Conservation (phyloP, 2,113 vertebrate genomes). For the Malurus melanocephalus region DNA sequence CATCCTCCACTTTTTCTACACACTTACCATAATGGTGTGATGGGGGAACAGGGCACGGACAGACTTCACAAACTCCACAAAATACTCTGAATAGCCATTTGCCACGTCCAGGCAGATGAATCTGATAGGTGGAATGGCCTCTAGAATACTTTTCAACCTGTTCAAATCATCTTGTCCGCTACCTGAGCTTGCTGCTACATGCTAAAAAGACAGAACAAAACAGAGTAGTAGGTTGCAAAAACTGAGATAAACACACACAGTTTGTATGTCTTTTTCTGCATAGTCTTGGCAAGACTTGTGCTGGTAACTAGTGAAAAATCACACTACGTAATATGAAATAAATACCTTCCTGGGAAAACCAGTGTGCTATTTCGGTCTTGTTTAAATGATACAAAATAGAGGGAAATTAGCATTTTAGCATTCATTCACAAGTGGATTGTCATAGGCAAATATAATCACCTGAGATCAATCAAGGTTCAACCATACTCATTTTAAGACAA, state of each 20-base stretch:
- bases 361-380: neutral
- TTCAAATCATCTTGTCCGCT: constrained; percentile 87
- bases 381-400: neutral
- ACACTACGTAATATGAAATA: neutral
- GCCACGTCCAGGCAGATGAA: constrained; percentile 97
- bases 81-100: constrained; percentile 96
- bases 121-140: constrained; percentile 84
- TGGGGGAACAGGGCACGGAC: constrained; percentile 88
- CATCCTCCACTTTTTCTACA: neutral
- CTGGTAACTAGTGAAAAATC: neutral
- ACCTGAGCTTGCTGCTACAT: constrained; percentile 92
- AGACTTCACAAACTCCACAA: constrained; percentile 94
- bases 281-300: neutral
- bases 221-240: neutral
- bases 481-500: neutral
- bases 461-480: neutral
- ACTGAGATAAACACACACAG: neutral
- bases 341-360: neutral
- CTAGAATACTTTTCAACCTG: constrained; percentile 83
- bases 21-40: constrained; percentile 96
- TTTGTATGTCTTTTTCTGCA: neutral
- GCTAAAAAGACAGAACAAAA: constrained; percentile 66
- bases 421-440: neutral
- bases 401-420: neutral
- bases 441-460: neutral